Conservation (phyloP, 2,797 vertebrate genomes). For the Perodicticus potto region DNA sequence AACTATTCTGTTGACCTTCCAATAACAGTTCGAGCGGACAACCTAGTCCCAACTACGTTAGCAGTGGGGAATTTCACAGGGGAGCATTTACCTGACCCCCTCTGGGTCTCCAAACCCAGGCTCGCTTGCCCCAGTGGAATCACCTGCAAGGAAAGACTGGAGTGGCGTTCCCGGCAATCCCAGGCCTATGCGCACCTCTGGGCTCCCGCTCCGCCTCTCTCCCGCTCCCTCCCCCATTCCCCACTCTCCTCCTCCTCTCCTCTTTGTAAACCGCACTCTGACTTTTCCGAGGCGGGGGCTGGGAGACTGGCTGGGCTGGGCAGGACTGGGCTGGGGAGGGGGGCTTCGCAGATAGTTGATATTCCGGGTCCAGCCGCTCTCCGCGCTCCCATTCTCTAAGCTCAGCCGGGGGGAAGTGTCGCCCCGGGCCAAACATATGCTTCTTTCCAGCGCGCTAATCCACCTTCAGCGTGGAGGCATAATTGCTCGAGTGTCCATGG, state of each 20-base stretch:
- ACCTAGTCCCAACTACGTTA: neutral
- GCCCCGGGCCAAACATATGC: constrained; percentile 99
- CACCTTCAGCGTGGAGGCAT: constrained; percentile 99
- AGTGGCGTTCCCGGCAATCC: neutral
- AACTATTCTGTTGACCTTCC: constrained; percentile 26
- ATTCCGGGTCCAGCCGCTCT: constrained; percentile 93
- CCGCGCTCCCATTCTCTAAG: constrained; percentile 95
- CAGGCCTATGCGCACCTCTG: constrained; percentile 37
- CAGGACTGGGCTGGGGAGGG: constrained; percentile 77
- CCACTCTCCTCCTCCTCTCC: neutral
- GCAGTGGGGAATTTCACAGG: neutral
- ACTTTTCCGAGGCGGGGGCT: constrained; percentile 58
- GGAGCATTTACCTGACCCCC: neutral
- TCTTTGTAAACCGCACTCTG: constrained; percentile 55
- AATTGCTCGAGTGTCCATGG: constrained; percentile 99
- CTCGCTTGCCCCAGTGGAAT: neutral
- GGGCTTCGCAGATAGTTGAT: constrained; percentile 91
- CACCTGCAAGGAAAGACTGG: neutral
- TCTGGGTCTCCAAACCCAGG: neutral
- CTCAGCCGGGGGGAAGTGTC: constrained; percentile 98
- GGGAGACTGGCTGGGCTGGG: constrained; percentile 50
- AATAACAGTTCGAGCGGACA: neutral
- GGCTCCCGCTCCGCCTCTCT: neutral
- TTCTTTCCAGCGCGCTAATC: constrained; percentile 99
- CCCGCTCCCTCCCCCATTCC: neutral